Base-by-base conservation (phyloP, 2,113 vertebrate species). In the Euleptes europaea region DNA sequence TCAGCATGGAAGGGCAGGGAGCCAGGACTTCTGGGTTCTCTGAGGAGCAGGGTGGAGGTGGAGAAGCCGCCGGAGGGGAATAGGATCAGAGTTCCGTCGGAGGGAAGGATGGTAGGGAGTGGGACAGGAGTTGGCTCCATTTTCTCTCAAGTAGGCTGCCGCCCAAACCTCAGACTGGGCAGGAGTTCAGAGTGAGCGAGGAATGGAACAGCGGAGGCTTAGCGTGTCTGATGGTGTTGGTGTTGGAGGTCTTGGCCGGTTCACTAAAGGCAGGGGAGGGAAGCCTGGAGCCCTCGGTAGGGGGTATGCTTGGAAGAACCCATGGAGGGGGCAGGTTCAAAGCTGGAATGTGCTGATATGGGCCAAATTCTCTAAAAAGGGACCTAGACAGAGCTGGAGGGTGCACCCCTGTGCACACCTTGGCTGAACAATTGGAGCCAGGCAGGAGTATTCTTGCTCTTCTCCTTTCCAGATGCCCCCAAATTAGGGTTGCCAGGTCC, bases 151-250 rank as follows among this genome's bases (percentile, higher is more conserved):
- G n/a, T 51, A 80, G 84, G 76, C 84, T 63, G 78, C 69, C 76
- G 80, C 84, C 84, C 84, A 85, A 85, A 85, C 84, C 84, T 85
- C 84, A 85, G 77, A 80, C 84, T 85, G 84, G 84, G 84, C 84
- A 80, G 44, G 26, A 73, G 84, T 85, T 85, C 84, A 85, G 84
- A 85, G 84, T 42, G 5, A 85, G 84, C 40, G 21, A 85, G 83
- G 75, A 85, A 85, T 85, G 83, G 76, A 85, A 85, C 76, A 80
- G 67, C 21, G 40, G 69, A 73, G 69, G 84, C 84, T 80, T 73
- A 85, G 77, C 84, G 72, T 80, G 84, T 80, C 77, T 85, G 69
- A 60, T 85, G 77, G 77, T 40, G 69, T 69, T 85, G 77, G 77
- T 40, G 69, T 69, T 38, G 77, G 69, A 85, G 84, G 77, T 80